phyloP scores from a whole-genome alignment of 2,888 invertebrate species.

The Dorcus parallelipipedus region DNA sequence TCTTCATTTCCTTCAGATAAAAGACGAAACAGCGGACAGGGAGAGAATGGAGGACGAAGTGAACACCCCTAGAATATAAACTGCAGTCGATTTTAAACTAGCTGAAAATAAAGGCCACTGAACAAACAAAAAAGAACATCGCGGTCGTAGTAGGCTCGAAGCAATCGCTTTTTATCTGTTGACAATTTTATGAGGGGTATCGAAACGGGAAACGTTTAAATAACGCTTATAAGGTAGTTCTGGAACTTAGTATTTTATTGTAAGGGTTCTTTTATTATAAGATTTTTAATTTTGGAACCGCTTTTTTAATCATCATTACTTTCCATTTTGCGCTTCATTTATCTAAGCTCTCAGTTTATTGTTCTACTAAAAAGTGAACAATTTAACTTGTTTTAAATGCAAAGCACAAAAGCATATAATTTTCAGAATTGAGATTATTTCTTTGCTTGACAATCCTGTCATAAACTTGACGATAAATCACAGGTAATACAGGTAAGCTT shows the following conservation, averaged over 20 bases:
- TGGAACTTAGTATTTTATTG: too few relatives aligned
- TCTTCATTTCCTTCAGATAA: constrained; percentile 6
- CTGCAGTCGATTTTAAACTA: constrained; percentile 9
- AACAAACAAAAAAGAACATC: constrained; percentile 13
- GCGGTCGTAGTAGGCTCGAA: background rate
- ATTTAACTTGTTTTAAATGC: too few relatives aligned
- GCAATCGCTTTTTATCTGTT: constrained; percentile 24
- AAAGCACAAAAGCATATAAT: too few relatives aligned
- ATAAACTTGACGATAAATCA: too few relatives aligned
- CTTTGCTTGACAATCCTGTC: too few relatives aligned
- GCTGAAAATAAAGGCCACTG: constrained; percentile 9
- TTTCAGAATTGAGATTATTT: too few relatives aligned
- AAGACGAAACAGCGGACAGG: background rate
- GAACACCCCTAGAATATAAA: constrained; percentile 12
- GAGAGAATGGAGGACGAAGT: background rate
- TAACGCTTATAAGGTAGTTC: background rate
- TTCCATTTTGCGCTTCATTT: too few relatives aligned
- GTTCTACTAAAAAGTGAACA: too few relatives aligned
- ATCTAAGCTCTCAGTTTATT: too few relatives aligned
- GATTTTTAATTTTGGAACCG: too few relatives aligned
- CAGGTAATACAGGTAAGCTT: background rate
- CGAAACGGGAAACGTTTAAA: constrained; percentile 13
- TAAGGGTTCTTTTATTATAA: too few relatives aligned
- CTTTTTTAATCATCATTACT: too few relatives aligned
- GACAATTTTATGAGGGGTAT: constrained; percentile 22